A percentile compares a stretch with the other conserved stretches of the same genome.
These are phyloP conservation scores for Azorinus chamasolen DNA, from an alignment of 2,888 invertebrate species.

Conservation along the genomic window DNA sequence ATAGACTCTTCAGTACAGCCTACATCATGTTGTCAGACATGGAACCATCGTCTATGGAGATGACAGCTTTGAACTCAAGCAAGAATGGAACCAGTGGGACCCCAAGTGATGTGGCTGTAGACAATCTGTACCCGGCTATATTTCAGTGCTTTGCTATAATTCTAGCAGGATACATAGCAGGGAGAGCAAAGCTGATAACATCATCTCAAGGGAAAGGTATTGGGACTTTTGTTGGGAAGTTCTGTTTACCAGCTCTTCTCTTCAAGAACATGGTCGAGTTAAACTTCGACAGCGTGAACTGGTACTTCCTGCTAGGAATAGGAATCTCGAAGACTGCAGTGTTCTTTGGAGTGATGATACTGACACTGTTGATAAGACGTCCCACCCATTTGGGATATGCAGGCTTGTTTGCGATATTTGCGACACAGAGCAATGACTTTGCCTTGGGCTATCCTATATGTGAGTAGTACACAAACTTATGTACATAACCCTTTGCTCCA, in stretches of 20 bases:
- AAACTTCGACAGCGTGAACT: conserved; percentile 90
- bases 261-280: conserved; percentile 95
- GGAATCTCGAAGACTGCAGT: conserved; percentile 94
- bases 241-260: conserved; percentile 96
- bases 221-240: conserved; percentile 96
- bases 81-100: conserved; percentile 22
- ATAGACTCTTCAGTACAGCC: no score
- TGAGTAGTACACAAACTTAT: no score
- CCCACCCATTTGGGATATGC: conserved; percentile 94
- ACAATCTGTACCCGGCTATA: conserved; percentile 96
- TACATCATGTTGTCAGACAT: no score
- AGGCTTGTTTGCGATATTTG: conserved; percentile 97
- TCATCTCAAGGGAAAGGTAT: conserved; percentile 89
- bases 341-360: conserved; percentile 89
- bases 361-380: conserved; percentile 91
- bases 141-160: conserved; percentile 94
- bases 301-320: conserved; percentile 95
- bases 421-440: conserved; percentile 99
- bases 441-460: conserved; percentile 98
- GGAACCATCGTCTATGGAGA: no score
- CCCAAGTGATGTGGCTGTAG: conserved; percentile 81
- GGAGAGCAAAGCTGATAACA: conserved; percentile 78
- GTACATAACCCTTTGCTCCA: no score
- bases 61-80: conserved; percentile 4
- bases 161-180: conserved; percentile 84